Base-by-base conservation (phyloP, 2,113 vertebrate species). In the Oplegnathus fasciatus region DNA sequence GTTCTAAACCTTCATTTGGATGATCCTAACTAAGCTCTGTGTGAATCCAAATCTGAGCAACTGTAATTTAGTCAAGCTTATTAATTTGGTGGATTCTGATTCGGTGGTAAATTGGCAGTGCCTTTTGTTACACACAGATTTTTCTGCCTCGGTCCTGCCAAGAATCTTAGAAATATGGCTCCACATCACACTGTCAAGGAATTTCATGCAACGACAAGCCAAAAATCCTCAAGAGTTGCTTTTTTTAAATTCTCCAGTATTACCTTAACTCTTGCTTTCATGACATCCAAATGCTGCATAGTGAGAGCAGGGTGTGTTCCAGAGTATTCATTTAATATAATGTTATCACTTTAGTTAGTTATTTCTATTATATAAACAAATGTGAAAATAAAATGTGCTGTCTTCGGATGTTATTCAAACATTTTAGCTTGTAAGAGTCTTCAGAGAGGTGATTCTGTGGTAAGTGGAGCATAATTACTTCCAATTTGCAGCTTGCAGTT, bases 401-500 rank as follows among this genome's bases (percentile, higher is more conserved):
- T 86, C 61, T 60, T 70, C 10, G 3, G 71, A 61, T 89, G 80
- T 78, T 67, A 88, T 87, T 87, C 68, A 85, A 89, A 88, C 75
- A 83, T 88, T 89, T 86, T 22, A 79, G 80, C 71, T 81, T 55
- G 69, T 80, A 65, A 91, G 89, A 88, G 74, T 82, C 83, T 86
- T 90, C 79, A 84, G 81, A 86, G 90, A 91, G 83, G 75, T 89
- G 86, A 84, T 93, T 88, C 82, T 62, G 76, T 52, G 68, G 42
- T 88, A 89, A 92, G 84, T 91, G 77, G 89, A 82, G 86, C 75
- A 85, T 92, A 93, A 92, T 94, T 92, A 87, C 61, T 81, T 86
- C 77, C 85, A 90, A 91, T 92, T 89, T 92, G 65, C 72, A 74
- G 70, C 76, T 89, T 82, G 44, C 61, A 84, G 75, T 88, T 90